Evolutionary conservation across 2,797 vertebrate genomes (phyloP).

Genomic region (Pogoniulus pusillus): DNA sequence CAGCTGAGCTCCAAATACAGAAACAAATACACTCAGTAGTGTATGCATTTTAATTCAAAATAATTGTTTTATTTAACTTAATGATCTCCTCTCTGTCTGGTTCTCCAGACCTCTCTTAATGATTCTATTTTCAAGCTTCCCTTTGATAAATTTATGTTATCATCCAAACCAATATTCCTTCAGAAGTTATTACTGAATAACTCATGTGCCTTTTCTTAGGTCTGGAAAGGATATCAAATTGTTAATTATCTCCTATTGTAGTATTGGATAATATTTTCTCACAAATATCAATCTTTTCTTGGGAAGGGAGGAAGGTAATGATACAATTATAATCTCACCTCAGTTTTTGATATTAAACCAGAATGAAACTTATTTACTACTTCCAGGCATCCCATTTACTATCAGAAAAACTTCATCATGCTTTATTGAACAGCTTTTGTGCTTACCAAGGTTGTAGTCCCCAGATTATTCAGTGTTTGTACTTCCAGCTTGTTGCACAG

Average conservation of each 20-base stretch:
- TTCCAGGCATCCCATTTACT: not conserved
- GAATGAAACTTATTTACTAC: not conserved
- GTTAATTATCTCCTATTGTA: slow-evolving; percentile 14
- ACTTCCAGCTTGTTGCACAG: not conserved
- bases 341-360: not conserved
- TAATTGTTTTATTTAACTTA: not conserved
- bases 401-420: not conserved
- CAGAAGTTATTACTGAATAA: slow-evolving; percentile 27
- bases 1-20: not conserved
- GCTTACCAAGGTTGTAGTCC: not conserved
- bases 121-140: not conserved
- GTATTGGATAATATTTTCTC: slow-evolving; percentile 5
- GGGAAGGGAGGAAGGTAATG: not conserved
- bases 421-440: not conserved
- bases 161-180: slow-evolving; percentile 11
- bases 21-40: not conserved
- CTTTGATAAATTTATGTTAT: not conserved
- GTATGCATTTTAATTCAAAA: not conserved
- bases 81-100: not conserved
- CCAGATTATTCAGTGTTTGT: not conserved
- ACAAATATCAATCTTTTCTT: not conserved
- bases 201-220: not conserved
- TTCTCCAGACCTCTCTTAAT: not conserved
- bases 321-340: not conserved
- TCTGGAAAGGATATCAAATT: slow-evolving; percentile 37